phyloP scores from a whole-genome alignment of 2,797 vertebrate genomes.

The Cebuella pygmaea region DNA sequence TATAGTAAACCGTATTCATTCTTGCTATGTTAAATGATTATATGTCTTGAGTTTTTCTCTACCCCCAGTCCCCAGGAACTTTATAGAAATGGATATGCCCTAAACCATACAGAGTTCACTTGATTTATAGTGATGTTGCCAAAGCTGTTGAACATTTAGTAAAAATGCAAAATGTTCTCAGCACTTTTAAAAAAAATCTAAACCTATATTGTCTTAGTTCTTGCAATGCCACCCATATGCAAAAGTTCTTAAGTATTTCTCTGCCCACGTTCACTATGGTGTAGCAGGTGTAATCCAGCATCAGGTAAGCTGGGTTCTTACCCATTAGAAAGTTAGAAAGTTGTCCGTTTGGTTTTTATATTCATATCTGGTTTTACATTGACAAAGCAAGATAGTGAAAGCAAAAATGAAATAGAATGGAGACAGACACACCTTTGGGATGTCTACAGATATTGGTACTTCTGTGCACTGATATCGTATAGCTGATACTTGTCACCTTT shows the following conservation, averaged over 20 bases:
- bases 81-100: constrained; percentile 16
- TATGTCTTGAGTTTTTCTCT: constrained; percentile 59
- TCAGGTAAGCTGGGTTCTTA: neutral
- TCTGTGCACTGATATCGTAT: neutral
- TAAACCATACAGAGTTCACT: neutral
- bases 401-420: neutral
- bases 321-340: neutral
- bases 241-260: neutral
- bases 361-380: neutral
- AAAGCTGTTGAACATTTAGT: neutral
- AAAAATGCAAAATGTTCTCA: constrained; percentile 9
- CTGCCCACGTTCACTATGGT: neutral
- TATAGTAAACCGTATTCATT: constrained; percentile 63
- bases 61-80: neutral
- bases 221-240: neutral
- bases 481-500: neutral
- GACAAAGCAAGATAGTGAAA: neutral
- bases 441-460: neutral
- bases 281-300: neutral
- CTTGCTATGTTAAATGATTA: constrained; percentile 61
- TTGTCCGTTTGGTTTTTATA: constrained; percentile 17
- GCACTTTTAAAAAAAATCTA: neutral
- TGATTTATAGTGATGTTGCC: constrained; percentile 27
- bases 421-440: neutral
- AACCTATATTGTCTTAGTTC: neutral